Conservation (phyloP, 2,113 vertebrate genomes). For the Anoplopoma fimbria region DNA sequence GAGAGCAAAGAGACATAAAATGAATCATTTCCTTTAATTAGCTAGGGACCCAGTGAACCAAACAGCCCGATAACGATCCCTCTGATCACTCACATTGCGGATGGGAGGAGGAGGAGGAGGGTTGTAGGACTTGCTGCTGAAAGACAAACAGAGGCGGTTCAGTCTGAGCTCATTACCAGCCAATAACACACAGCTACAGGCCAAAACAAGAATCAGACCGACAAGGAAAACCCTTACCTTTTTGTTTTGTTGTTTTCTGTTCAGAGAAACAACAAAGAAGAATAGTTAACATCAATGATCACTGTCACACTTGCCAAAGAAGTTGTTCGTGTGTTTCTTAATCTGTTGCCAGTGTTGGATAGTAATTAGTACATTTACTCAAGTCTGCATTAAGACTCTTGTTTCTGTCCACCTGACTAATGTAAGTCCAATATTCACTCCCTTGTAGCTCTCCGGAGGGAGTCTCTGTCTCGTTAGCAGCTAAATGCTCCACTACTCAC, state of each 20-base stretch:
- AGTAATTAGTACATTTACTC: neutral
- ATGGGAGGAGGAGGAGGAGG: slow-evolving; percentile 70
- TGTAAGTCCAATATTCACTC: neutral
- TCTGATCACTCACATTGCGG: slow-evolving; percentile 80
- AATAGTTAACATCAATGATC: neutral
- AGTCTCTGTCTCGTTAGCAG: neutral
- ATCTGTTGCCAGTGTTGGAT: neutral
- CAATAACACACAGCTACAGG: neutral
- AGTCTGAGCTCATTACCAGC: slow-evolving; percentile 10
- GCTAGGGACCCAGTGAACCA: neutral
- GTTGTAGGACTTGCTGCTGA: slow-evolving; percentile 70
- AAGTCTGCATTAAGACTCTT: neutral
- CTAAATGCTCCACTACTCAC: neutral
- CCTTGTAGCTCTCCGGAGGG: neutral
- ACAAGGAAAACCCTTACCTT: slow-evolving; percentile 59
- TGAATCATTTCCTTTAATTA: slow-evolving; percentile 61
- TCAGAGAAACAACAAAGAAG: slow-evolving; percentile 37
- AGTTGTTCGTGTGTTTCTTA: neutral
- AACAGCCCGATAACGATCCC: slow-evolving; percentile 35
- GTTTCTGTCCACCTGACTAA: neutral
- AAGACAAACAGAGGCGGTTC: slow-evolving; percentile 47
- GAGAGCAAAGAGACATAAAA: slow-evolving; percentile 43
- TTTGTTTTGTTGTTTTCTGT: slow-evolving; percentile 73
- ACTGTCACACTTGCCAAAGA: neutral
- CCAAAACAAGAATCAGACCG: neutral